phyloP scores from a whole-genome alignment of 2,888 invertebrate species.

The Trisateles emortualis region DNA sequence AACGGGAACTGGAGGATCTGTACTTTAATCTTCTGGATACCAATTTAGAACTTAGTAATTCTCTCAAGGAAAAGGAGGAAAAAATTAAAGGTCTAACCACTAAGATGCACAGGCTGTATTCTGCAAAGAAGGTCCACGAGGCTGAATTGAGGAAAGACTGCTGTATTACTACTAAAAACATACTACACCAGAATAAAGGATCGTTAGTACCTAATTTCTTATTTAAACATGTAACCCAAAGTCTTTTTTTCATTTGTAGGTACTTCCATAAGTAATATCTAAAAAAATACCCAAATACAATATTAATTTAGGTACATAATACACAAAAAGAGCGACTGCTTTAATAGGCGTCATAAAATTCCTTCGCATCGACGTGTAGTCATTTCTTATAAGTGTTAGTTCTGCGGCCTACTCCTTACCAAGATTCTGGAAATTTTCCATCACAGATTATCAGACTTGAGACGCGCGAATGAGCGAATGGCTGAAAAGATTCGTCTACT shows the following conservation, averaged over 20 bases:
- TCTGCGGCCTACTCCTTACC: too few relatives aligned
- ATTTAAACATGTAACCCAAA: too few relatives aligned
- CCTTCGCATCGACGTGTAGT: too few relatives aligned
- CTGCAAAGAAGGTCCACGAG: constrained; percentile 50
- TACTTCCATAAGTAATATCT: too few relatives aligned
- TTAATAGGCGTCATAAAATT: too few relatives aligned
- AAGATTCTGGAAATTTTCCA: constrained; percentile 14
- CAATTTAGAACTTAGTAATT: constrained; percentile 87
- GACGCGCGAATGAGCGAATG: constrained; percentile 62
- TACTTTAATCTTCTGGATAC: constrained; percentile 88
- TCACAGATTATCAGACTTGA: constrained; percentile 66
- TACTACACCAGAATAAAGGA: constrained; percentile 67
- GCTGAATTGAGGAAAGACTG: constrained; percentile 60
- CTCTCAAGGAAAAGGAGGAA: constrained; percentile 88
- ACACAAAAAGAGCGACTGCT: too few relatives aligned
- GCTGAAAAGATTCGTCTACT: constrained; percentile 65
- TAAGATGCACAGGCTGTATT: constrained; percentile 64
- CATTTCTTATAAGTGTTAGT: too few relatives aligned
- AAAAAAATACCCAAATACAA: too few relatives aligned
- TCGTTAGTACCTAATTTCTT: constrained; percentile 58
- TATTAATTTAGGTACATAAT: too few relatives aligned
- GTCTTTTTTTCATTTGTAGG: neutral
- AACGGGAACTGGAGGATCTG: constrained; percentile 89
- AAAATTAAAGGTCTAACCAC: constrained; percentile 66
- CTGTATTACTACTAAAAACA: constrained; percentile 56